These are phyloP conservation scores for Australoheros facetus DNA, from an alignment of 2,797 vertebrate genomes.

Conservation along the genomic window DNA sequence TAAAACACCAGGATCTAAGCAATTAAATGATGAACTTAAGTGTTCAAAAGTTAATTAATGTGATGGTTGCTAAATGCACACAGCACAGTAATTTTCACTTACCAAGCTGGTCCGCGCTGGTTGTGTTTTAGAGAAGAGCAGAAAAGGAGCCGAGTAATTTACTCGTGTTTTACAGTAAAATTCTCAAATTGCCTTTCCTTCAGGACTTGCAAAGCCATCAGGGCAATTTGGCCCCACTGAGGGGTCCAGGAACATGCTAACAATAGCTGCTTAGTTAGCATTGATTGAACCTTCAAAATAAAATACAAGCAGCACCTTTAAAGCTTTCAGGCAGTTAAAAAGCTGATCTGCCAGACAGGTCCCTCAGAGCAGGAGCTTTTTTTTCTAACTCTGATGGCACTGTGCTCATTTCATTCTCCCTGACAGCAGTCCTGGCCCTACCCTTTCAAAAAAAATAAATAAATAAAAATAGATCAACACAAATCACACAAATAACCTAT, in stretches of 20 bases:
- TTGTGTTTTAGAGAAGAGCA: background rate
- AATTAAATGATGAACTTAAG: slow-evolving; percentile 18
- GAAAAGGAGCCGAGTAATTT: background rate
- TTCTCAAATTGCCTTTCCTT: background rate
- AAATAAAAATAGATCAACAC: background rate
- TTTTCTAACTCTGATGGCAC: background rate
- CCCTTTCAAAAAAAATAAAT: background rate
- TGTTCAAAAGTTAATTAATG: slow-evolving; percentile 13
- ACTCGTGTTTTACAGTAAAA: background rate
- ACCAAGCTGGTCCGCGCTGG: background rate
- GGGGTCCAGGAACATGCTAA: background rate
- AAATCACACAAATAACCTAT: background rate
- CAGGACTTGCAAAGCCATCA: too few species aligned
- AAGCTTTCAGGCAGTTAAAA: background rate
- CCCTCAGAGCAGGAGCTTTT: background rate
- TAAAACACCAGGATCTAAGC: slow-evolving; percentile 5
- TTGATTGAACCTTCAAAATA: background rate
- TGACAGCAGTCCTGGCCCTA: background rate
- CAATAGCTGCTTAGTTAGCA: background rate
- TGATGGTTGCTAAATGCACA: background rate
- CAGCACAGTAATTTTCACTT: background rate
- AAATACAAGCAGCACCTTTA: background rate
- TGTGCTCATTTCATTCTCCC: background rate
- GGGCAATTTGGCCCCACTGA: background rate
- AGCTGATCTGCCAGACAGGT: background rate